phyloP scores from a whole-genome alignment of 2,797 vertebrate species.

The Chloroceryle amazona region DNA sequence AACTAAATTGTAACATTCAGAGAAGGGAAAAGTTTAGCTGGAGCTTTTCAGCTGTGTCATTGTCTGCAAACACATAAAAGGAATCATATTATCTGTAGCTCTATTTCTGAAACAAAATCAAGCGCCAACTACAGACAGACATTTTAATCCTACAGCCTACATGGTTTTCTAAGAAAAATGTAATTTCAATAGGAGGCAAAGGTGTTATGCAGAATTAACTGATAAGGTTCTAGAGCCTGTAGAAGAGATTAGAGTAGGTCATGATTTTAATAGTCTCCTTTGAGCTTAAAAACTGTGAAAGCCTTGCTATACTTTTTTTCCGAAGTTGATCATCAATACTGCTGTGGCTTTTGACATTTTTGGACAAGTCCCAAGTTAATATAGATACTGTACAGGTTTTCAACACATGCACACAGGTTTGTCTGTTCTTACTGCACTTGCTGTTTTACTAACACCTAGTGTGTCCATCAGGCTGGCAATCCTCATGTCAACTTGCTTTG shows the following conservation, averaged over 20 bases:
- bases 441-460: background rate
- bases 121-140: background rate
- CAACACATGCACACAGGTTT: background rate
- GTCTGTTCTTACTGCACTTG: background rate
- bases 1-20: background rate
- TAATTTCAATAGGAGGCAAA: constrained; percentile 1
- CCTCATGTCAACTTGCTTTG: constrained; percentile 5
- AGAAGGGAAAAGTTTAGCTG: background rate
- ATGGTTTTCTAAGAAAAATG: background rate
- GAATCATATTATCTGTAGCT: background rate
- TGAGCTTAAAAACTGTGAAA: background rate
- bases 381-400: background rate
- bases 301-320: background rate
- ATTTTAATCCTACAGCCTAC: background rate
- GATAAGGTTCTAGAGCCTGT: background rate
- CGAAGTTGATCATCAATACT: background rate
- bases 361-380: background rate
- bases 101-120: background rate
- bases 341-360: background rate
- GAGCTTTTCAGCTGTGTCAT: background rate
- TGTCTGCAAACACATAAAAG: background rate
- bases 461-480: background rate
- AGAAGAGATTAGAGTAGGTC: background rate
- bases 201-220: constrained; percentile 9
- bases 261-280: background rate